Base-by-base conservation (phyloP, 1,140 invertebrate genomes). In the Zelostemma sp. region DNA sequence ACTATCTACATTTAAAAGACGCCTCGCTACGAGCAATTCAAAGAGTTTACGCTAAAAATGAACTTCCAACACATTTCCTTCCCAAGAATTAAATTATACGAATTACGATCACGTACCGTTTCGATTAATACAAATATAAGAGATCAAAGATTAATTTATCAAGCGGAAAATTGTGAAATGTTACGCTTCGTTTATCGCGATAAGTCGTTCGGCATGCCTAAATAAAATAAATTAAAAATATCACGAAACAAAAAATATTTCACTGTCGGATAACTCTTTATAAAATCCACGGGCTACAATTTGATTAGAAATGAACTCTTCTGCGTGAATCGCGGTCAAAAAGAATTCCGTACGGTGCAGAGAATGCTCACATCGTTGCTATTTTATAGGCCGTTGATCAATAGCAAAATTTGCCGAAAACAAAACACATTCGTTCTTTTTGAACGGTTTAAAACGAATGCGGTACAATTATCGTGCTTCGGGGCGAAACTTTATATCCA, bases 221-320 rank as follows among this genome's bases (percentile, higher is more conserved):
- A 12, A n/a, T 49, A 9, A 33, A 57, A 50, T 35, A 56, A 58
- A 64, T 64, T 51, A 64, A 64, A 57, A 63, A 35, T 38, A 43
- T 28, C 58, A 15, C 15, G 15, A 15, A 41, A 15, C 14, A 45
- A 50, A 56, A 43, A 63, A 63, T 45, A 19, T 40, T 53, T 46
- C 33, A 21, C 9, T 40, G 19, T 43, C 16, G 21, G 21, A 25
- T 25, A 25, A 25, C 21, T 25, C 21, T 25, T 12, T 1, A 48
- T 11, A 14, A 51, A 12, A 15, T 25, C 17, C 8, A 47, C 12
- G 12, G 18, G 40, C n/a, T 25, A 38, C 33, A 64, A 58, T 51
- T 57, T 64, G 57, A 53, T 64, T 64, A 57, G 60, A 57, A 64
- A 58, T 25, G n/a, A 56, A 57, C 43, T 51, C 11, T 51, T 50